These are phyloP conservation scores for Anoplolepis gracilipes DNA, from an alignment of 1,140 invertebrate genomes.

Conservation along the genomic window DNA sequence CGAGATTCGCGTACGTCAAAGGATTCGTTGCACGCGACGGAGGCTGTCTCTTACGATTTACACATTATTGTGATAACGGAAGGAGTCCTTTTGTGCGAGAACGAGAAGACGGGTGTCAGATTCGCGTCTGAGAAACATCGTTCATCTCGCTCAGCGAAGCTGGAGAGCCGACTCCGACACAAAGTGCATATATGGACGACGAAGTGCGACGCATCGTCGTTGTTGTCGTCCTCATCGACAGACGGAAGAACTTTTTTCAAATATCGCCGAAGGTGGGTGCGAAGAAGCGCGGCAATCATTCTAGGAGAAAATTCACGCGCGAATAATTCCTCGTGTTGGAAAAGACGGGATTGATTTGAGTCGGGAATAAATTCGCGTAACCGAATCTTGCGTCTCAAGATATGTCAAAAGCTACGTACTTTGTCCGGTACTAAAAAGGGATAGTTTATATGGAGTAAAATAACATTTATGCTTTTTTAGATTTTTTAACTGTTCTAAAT, in stretches of 20 bases:
- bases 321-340: conserved; percentile 5
- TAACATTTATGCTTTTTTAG: too few species aligned
- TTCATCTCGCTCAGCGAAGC: conserved; percentile 15
- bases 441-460: too few species aligned
- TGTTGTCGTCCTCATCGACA: conserved; percentile 7
- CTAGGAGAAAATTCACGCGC: conserved; percentile 22
- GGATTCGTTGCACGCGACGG: background rate
- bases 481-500: too few species aligned
- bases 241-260: conserved; percentile 14
- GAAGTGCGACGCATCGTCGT: conserved; percentile 7
- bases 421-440: background rate
- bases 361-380: background rate
- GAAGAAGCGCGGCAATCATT: background rate
- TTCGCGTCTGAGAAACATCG: conserved; percentile 27
- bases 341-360: background rate
- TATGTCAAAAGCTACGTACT: background rate
- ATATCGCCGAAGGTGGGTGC: background rate
- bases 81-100: conserved; percentile 8
- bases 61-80: conserved; percentile 47
- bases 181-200: conserved; percentile 34
- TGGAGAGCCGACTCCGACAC: background rate
- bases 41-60: conserved; percentile 47
- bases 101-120: background rate
- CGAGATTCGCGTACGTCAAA: conserved; percentile 33
- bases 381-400: background rate